These are phyloP conservation scores for Sarcophaga peregrina DNA, from an alignment of 1,140 invertebrate species.

Conservation along the genomic window DNA sequence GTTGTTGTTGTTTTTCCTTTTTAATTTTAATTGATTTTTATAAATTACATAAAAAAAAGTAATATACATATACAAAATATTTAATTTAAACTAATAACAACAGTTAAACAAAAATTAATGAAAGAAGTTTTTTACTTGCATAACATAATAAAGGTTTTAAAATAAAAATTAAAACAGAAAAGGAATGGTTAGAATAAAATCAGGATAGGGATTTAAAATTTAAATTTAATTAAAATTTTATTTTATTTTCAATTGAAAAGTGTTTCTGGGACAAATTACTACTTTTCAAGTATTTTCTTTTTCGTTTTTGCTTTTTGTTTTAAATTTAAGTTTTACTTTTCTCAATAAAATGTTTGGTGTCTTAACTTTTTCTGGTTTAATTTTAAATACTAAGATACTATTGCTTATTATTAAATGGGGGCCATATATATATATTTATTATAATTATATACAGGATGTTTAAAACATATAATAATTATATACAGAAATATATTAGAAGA, in stretches of 20 bases:
- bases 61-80: no score
- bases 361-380: neutral
- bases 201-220: neutral
- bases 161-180: neutral
- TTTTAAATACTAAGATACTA: conserved; percentile 36
- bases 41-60: no score
- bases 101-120: no score
- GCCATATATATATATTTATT: neutral
- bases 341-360: conserved; percentile 25
- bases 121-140: neutral
- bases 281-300: neutral
- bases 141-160: neutral
- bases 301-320: neutral
- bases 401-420: conserved; percentile 29
- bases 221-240: neutral
- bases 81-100: no score
- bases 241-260: neutral
- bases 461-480: neutral
- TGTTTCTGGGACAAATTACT: neutral
- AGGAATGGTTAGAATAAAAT: conserved; percentile 16
- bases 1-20: no score
- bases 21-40: no score
- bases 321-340: neutral
- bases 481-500: neutral
- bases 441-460: conserved; percentile 36